Evolutionary conservation across 1,140 invertebrate species (phyloP), one percentile per base, ranked within the genome.

Genomic region (Nasonia giraulti): DNA sequence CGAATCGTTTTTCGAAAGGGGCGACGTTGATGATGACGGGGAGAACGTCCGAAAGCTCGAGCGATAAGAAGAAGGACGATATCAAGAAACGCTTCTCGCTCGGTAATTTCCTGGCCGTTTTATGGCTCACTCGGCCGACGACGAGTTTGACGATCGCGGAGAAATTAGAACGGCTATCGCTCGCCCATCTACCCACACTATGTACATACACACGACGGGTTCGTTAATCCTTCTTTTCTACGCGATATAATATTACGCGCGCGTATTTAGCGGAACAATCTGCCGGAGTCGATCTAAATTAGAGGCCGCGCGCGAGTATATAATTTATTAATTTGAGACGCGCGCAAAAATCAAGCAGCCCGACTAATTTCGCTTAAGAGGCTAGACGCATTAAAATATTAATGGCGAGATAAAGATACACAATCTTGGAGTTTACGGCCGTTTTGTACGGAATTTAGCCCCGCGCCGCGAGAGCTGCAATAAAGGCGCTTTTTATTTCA

Each of bases 101-200:
- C 78, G 71, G 78, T 85, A 85, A 85, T 85, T 85, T 85, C 83
- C 83, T 81, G 78, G 12, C 14, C 73, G 83, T 85, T 85, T 84
- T 85, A 85, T 76, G 73, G 62, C 55, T 81, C 62, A 50, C 78
- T 80, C 31, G 20, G 73, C 20, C 33, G 23, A 62, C 27, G 44
- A 80, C 69, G 83, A 68, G 33, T 80, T 85, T 85, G 83, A 85
- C 79, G 79, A 85, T 85, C 83, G 71, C 20, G 10, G 1, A 73
- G 40, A 62, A 85, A 85, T 85, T 85, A 85, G 83, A 85, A 47
- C 55, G 55, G 0, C 31, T 80, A 85, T 80, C 83, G 55, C 14
- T 71, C 68, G 5, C 55, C 37, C 37, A 75, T 82, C 27, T 82
- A 12, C 44, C 68, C 66, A 23, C 23, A 69, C 1, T 14, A 40